Conservation (phyloP, 1,140 invertebrate genomes). For the Berghia stephanieae region DNA sequence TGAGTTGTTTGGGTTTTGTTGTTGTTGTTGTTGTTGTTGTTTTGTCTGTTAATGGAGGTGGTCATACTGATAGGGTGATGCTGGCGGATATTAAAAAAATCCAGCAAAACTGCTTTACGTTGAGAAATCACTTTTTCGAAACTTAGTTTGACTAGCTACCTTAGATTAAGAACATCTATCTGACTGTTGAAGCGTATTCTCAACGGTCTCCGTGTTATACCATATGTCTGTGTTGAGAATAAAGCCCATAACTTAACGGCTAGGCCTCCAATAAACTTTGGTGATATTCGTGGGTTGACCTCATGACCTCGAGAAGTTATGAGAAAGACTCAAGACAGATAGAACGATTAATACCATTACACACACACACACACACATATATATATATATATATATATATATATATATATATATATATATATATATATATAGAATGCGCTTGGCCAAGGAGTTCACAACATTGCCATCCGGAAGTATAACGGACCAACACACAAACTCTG, state of each 20-base stretch:
- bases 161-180: too few relatives aligned
- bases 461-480: too few relatives aligned
- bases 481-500: too few relatives aligned
- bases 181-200: neutral
- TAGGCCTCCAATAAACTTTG: neutral
- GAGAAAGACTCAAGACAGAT: neutral
- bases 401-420: neutral
- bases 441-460: too few relatives aligned
- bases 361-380: too few relatives aligned
- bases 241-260: neutral
- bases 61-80: neutral
- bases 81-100: neutral
- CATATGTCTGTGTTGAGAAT: neutral
- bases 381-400: neutral
- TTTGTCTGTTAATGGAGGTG: slow-evolving; percentile 2
- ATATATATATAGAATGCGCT: too few relatives aligned
- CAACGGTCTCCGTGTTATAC: neutral
- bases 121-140: too few relatives aligned
- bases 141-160: too few relatives aligned
- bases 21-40: neutral
- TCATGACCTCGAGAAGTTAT: neutral
- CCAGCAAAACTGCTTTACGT: too few relatives aligned
- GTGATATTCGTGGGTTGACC: neutral
- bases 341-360: neutral
- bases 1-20: neutral